Evolutionary conservation across 1,140 invertebrate species (phyloP).

Genomic region (Drosophila ogumai): DNA sequence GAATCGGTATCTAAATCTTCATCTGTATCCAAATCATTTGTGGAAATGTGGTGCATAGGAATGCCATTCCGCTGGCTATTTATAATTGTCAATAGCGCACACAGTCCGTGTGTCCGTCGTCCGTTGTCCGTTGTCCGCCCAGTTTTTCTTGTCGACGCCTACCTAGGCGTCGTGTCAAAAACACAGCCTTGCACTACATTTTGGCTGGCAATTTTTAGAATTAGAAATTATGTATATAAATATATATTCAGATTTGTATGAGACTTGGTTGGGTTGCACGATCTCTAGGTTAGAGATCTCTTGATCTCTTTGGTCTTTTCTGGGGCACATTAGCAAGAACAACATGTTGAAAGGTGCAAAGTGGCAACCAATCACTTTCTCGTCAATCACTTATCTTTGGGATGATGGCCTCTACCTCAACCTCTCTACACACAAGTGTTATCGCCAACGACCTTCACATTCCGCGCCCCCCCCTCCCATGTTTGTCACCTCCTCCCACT

Average conservation of each 20-base stretch:
- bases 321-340: not conserved
- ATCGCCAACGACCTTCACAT: slow-evolving; percentile 32
- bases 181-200: slow-evolving; percentile 76
- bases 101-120: slow-evolving; percentile 10
- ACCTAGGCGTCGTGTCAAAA: slow-evolving; percentile 72
- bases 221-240: slow-evolving; percentile 63
- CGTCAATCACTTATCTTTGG: not conserved
- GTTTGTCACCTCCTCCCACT: slow-evolving; percentile 11
- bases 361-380: slow-evolving; percentile 19
- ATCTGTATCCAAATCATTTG: slow-evolving; percentile 33
- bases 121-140: not conserved
- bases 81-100: slow-evolving; percentile 69
- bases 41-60: slow-evolving; percentile 58
- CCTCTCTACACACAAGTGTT: slow-evolving; percentile 1
- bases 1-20: slow-evolving; percentile 4
- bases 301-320: slow-evolving; percentile 18
- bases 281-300: slow-evolving; percentile 37
- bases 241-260: slow-evolving; percentile 17
- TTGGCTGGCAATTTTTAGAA: slow-evolving; percentile 71
- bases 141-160: slow-evolving; percentile 14
- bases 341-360: slow-evolving; percentile 9
- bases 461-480: not conserved
- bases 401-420: slow-evolving; percentile 3
- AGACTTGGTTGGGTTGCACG: slow-evolving; percentile 9
- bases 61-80: slow-evolving; percentile 57